Percentiles rank a stretch among this genome's conserved stretches.
Evolutionary conservation across 2,797 vertebrate species (phyloP).

Genomic region (Takifugu rubripes): DNA sequence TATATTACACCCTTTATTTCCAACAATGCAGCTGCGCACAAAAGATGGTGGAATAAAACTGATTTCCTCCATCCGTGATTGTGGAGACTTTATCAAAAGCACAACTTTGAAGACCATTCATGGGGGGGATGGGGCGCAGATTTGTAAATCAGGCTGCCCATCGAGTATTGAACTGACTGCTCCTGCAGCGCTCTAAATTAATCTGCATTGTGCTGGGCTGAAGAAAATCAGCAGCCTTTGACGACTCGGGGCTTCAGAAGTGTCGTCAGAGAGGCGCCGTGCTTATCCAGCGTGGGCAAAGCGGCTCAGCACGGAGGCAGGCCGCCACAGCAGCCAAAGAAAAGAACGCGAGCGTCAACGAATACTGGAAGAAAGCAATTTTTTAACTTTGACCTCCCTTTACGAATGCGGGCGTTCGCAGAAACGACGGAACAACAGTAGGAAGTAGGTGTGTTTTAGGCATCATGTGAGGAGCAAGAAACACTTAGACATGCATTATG

Average conservation of each 20-base stretch:
- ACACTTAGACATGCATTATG: constrained; percentile 23
- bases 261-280: constrained; percentile 9
- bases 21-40: not conserved
- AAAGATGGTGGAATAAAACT: not conserved
- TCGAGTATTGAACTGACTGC: not conserved
- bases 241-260: constrained; percentile 18
- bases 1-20: not conserved
- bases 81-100: not conserved
- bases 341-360: no score
- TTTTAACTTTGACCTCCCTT: not conserved
- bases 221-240: constrained; percentile 35
- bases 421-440: not conserved
- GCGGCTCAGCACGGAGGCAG: not conserved
- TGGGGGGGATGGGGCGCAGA: not conserved
- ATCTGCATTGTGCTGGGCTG: constrained; percentile 24
- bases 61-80: not conserved
- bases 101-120: not conserved
- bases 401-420: not conserved
- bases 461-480: constrained; percentile 34
- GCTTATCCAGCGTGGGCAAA: not conserved
- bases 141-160: constrained; percentile 13
- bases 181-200: constrained; percentile 17
- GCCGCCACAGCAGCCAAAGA: no score
- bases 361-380: no score
- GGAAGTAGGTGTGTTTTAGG: constrained; percentile 16